Evolutionary conservation across 37 sponge, comb jelly and placozoan species (phyloP).

Genomic region (Petrosia ficiformis): DNA sequence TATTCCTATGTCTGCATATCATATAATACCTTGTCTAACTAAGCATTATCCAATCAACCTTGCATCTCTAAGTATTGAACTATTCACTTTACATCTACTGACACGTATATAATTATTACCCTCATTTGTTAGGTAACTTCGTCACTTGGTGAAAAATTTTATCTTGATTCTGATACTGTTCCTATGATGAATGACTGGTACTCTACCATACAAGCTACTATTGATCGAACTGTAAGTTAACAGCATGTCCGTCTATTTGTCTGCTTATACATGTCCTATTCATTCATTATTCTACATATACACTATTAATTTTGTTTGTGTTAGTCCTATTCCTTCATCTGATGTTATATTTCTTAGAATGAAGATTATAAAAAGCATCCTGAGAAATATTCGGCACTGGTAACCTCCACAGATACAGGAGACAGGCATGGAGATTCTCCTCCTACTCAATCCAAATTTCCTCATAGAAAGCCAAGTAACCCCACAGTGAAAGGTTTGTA

Average conservation of each 20-base stretch:
- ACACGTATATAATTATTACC: no score
- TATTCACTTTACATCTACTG: no score
- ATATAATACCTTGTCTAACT: no score
- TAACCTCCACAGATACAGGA: background rate
- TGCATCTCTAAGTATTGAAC: no score
- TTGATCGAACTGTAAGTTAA: constrained; percentile 55
- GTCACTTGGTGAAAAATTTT: constrained; percentile 74
- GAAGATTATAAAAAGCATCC: constrained; percentile 65
- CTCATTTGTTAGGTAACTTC: constrained; percentile 36
- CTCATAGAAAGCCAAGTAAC: background rate
- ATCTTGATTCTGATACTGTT: constrained; percentile 69
- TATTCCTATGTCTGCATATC: no score
- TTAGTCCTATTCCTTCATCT: background rate
- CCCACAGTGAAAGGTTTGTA: no score
- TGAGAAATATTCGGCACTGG: constrained; percentile 22
- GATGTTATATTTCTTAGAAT: constrained; percentile 49
- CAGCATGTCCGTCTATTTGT: background rate
- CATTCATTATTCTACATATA: background rate
- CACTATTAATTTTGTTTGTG: background rate
- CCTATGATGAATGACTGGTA: constrained; percentile 83
- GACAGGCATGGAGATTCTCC: constrained; percentile 1
- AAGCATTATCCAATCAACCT: no score
- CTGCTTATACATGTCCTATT: background rate
- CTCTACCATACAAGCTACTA: constrained; percentile 54
- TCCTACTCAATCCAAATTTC: background rate